Evolutionary conservation across 2,113 vertebrate species (phyloP).

Genomic region (Xenus cinereus): DNA sequence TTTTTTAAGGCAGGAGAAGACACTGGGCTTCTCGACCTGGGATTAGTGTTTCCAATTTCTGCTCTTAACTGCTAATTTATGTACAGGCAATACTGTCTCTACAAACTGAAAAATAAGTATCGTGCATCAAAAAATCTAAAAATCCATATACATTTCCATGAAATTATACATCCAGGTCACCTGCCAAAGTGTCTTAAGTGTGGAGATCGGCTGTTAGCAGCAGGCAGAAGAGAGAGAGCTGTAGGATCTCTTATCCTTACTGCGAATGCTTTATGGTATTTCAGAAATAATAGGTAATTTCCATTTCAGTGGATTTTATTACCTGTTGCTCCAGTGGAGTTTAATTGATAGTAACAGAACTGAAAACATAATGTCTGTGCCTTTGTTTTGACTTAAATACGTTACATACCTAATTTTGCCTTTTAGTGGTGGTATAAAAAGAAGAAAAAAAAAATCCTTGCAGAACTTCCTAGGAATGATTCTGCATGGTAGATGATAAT

Average conservation of each 20-base stretch:
- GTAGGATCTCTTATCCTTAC: neutral
- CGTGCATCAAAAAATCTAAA: neutral
- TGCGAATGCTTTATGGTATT: neutral
- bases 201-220: neutral
- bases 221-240: neutral
- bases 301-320: neutral
- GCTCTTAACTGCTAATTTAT: neutral
- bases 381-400: conserved; percentile 28
- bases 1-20: neutral
- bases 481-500: neutral
- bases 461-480: neutral
- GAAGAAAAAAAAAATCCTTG: neutral
- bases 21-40: neutral
- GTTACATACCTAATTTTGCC: neutral
- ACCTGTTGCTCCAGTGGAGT: conserved; percentile 11
- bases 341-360: conserved; percentile 6
- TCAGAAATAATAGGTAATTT: neutral
- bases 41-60: neutral
- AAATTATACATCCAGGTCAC: neutral
- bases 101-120: neutral
- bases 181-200: neutral
- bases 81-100: neutral
- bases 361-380: neutral
- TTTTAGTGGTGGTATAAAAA: neutral
- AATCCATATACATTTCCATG: neutral